Percentiles rank a stretch among this genome's conserved stretches.
Conservation (phyloP, 1,140 invertebrate genomes). For the Magallana ariakensis region DNA sequence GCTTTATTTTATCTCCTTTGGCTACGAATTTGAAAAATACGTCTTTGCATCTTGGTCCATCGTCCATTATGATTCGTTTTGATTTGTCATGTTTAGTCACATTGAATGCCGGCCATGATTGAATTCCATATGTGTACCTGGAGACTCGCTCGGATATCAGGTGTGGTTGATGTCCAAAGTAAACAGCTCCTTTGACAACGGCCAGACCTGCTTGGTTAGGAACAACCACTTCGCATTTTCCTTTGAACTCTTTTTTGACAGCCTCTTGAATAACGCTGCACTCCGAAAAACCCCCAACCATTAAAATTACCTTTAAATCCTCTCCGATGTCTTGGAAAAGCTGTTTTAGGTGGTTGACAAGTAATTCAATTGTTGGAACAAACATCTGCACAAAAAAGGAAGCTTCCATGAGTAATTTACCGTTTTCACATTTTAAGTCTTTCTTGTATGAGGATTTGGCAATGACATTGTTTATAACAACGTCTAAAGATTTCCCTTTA, state of each 20-base stretch:
- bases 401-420: constrained; percentile 38
- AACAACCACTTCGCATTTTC: constrained; percentile 45
- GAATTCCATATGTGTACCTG: constrained; percentile 40
- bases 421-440: constrained; percentile 40
- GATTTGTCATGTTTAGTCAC: background rate
- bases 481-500: background rate
- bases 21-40: constrained; percentile 19
- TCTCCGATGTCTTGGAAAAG: background rate
- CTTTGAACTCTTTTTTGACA: constrained; percentile 23
- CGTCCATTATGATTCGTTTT: background rate
- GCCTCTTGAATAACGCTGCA: constrained; percentile 45
- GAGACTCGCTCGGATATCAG: background rate
- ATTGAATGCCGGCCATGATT: constrained; percentile 25
- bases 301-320: constrained; percentile 39
- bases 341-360: constrained; percentile 23
- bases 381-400: constrained; percentile 44
- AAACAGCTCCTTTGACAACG: constrained; percentile 49
- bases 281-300: constrained; percentile 59
- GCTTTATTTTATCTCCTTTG: constrained; percentile 13
- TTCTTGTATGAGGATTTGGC: constrained; percentile 1
- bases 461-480: constrained; percentile 20
- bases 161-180: constrained; percentile 27
- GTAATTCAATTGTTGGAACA: constrained; percentile 23
- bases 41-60: background rate
- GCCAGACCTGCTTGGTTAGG: constrained; percentile 35